Evolutionary conservation across 2,888 invertebrate genomes (phyloP), one percentile per base, ranked within the genome.

Genomic region (Neoascia interrupta): DNA sequence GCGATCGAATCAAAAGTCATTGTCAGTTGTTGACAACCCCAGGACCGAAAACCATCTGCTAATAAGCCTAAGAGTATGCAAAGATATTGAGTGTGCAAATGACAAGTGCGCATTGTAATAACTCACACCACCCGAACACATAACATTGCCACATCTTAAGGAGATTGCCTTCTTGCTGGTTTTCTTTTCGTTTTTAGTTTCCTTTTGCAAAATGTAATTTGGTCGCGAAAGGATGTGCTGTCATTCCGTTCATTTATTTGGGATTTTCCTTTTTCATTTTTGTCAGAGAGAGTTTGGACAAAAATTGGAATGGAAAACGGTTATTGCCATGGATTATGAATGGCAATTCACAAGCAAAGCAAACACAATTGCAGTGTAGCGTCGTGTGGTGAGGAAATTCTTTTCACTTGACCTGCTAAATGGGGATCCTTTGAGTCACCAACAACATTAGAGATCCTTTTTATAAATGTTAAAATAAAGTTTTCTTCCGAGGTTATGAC

Each of bases 1-100:
- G 81, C 76, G 81, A 82, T 81, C 80, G 81, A 83, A 84, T 83
- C 76, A 81, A 64, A 81, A 81, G 76, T 82, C 82, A 82, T 83
- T 82, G 84, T 82, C 26, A 8, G 56, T 19, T n/a, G n/a, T 19
- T 49, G 64, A 47, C 61, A 60, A 66, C 66, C 66, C 63, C 36
- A 28, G 19, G 6, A 51, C 8, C 28, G 13, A 18, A 5, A 26
- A 60, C 19, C 54, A 68, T 68, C 61, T 79, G 54, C 53, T 80
- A 74, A 80, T 80, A 80, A 80, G 73, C 74, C 80, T 49, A 41
- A 68, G 26, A 80, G 73, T 80, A 80, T 80, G 80, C 80, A 80
- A 74, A 66, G 56, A 74, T 58, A 80, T 80, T 63, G 63, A 69
- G 80, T 80, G 80, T 69, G 28, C 63, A 68, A 56, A 64, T 49